Evolutionary conservation across 2,888 invertebrate genomes (phyloP), one percentile per base, ranked within the genome.

Genomic region (Callyntrura guangdongensis): DNA sequence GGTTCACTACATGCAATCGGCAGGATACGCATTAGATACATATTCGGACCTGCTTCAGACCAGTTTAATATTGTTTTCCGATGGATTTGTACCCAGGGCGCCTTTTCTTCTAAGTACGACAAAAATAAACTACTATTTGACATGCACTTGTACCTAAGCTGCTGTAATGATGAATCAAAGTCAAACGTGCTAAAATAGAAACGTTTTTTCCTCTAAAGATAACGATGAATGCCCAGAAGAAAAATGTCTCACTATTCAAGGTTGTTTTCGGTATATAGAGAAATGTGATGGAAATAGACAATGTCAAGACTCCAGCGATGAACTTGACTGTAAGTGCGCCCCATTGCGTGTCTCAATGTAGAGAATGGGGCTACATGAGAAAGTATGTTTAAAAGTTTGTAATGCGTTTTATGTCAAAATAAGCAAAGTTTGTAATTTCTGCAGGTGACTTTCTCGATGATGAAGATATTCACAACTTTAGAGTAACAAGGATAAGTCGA

Each of bases 21-120:
- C 95, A 27, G 95, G 95, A 81, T 95, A 95, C 92, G 96, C 95
- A 9, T 94, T 95, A 27, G 96, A 96, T 94, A 94, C 96, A 12
- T 95, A 95, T 92, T 95, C 95, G n/a, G 96, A 96, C 5, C 95
- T 96, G 91, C 94, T 94, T 94, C 95, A 94, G 92, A 87, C 93
- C 81, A 95, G 95, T 2, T 94, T 96, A 36, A 91, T 95, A 14
- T 95, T 96, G 1, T 95, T 96, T 92, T 95, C 96, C 5, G 95
- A 96, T 94, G 95, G 95, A 6, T 95, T 95, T 59, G 93, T 94
- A 0, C 90, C 92, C 9, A 74, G 90, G 27, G 84, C 90, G 11
- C 5, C 72, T 36, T 72, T 86, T 47, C 27, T 82, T 12, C n/a
- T 53, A 45, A 47, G 53, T 61, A 64, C 25, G 36, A 36, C 6